Percentiles rank a stretch among this genome's conserved stretches.
Evolutionary conservation across 2,888 invertebrate species (phyloP).

Genomic region (Cephus spinipes): DNA sequence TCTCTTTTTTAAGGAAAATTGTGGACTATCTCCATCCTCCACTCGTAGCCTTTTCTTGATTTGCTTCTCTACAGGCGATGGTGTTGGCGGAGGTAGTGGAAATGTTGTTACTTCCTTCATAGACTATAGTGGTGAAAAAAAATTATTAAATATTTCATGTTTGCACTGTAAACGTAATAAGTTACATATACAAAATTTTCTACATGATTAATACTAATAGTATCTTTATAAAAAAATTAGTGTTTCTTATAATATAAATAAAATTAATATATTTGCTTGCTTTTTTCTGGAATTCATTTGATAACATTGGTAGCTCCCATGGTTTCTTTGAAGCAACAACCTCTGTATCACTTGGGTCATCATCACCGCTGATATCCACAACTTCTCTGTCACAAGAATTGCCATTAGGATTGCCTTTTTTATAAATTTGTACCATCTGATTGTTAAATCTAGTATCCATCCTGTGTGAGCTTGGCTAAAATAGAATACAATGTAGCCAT

Average conservation of each 20-base stretch:
- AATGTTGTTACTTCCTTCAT: neutral
- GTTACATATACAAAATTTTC: neutral
- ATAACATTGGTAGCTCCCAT: neutral
- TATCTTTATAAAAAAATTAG: neutral
- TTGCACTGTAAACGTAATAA: neutral
- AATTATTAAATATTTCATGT: neutral
- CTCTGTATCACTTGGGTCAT: constrained; percentile 58
- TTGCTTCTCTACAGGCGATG: neutral
- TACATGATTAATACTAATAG: neutral
- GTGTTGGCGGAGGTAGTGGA: neutral
- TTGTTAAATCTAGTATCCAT: constrained; percentile 55
- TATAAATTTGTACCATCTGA: constrained; percentile 69
- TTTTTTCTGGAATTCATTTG: neutral
- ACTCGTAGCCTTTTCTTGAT: neutral
- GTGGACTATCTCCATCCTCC: neutral
- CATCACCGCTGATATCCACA: constrained; percentile 84
- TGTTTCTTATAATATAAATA: neutral
- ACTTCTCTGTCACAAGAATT: constrained; percentile 76
- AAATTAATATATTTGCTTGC: neutral
- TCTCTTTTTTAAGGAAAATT: neutral
- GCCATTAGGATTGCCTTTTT: constrained; percentile 52
- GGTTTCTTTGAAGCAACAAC: neutral
- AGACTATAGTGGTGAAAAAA: neutral
- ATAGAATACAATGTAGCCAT: neutral
- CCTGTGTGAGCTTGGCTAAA: constrained; percentile 41